Evolutionary conservation across 2,888 invertebrate genomes (phyloP), one percentile per base, ranked within the genome.

Genomic region (Melolontha melolontha): DNA sequence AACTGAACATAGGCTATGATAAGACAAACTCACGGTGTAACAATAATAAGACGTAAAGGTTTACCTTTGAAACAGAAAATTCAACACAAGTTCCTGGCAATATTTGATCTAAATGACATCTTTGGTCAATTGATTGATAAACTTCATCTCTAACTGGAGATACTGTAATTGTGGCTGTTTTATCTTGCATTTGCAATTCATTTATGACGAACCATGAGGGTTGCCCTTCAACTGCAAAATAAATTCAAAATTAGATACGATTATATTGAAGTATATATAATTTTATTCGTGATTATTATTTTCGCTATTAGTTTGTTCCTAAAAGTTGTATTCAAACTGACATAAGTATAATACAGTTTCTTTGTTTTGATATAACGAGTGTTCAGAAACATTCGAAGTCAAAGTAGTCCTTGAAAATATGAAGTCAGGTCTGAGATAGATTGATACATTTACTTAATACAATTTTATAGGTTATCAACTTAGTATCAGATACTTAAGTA

Each of bases 141-240:
- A 85, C 72, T 71, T 83, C 78, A 51, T 83, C 81, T 8, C 77
- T 73, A 72, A 83, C 82, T 0, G 82, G 77, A 72, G 84, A 83
- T 0, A 91, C 80, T 17, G 85, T 85, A 39, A 89, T 79, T 1
- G 87, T 86, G 11, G 85, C 84, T 51, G 83, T 83, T 16, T 83
- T 83, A 2, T 84, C 76, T 0, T 83, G 77, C 0, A 77, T 74
- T 11, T 84, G 81, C 22, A 85, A 77, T 8, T 87, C 86, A 76
- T 86, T 87, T 2, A 91, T 81, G 0, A 81, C 77, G 74, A 89
- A 89, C 85, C 88, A 88, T 0, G 88, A 78, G 34, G 90, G 81
- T 76, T 87, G 84, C 7, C 91, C 91, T 5, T 85, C 79, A 75
- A 85, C 90, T 90, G 76, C 7, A 76, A 76, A 55, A 65, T 68